Evolutionary conservation across 1,140 invertebrate species (phyloP).

Genomic region (Antheraea mylitta): DNA sequence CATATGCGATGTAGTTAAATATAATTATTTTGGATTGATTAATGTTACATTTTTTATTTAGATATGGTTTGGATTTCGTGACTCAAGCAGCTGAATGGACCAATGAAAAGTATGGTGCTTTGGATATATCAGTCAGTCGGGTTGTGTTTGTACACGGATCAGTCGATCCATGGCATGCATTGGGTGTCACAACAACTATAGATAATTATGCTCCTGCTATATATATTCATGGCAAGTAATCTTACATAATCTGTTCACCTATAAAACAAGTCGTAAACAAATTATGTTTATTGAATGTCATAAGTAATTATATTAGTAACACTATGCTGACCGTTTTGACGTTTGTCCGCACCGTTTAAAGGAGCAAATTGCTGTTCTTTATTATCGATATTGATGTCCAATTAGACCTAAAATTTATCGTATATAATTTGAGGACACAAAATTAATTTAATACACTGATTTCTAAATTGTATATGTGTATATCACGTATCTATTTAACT

Average conservation of each 20-base stretch:
- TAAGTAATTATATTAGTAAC: too few species aligned
- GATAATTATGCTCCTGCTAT: conserved; percentile 83
- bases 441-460: too few species aligned
- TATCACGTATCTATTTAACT: too few species aligned
- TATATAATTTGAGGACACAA: too few species aligned
- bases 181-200: conserved; percentile 83
- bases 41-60: conserved; percentile 34
- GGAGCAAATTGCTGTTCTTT: too few species aligned
- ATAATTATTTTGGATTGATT: neutral
- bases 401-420: too few species aligned
- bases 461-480: too few species aligned
- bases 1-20: too few species aligned
- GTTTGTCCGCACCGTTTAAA: too few species aligned
- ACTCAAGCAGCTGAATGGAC: conserved; percentile 83
- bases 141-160: conserved; percentile 94
- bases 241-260: neutral
- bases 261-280: neutral
- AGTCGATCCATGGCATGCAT: conserved; percentile 96
- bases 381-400: too few species aligned
- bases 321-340: too few species aligned
- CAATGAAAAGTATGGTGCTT: conserved; percentile 90
- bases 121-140: conserved; percentile 84
- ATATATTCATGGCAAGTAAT: conserved; percentile 83
- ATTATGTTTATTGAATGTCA: too few species aligned
- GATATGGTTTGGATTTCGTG: conserved; percentile 82